Percentiles rank a stretch among this genome's conserved stretches.
Evolutionary conservation across 2,888 invertebrate genomes (phyloP).

Genomic region (Cyrtodaria siliqua): DNA sequence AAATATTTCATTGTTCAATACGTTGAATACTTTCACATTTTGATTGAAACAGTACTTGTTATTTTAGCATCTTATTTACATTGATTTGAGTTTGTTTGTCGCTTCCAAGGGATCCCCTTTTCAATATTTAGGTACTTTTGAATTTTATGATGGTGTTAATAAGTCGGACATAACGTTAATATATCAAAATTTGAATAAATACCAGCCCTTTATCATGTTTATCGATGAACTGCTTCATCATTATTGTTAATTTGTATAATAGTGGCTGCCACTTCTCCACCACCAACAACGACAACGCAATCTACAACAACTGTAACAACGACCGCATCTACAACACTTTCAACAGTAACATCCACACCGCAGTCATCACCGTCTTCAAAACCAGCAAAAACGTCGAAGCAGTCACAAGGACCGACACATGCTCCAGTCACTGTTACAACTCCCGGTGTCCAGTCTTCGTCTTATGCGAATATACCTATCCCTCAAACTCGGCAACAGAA

Average conservation of each 20-base stretch:
- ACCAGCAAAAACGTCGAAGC: not conserved
- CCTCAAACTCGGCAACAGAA: not conserved
- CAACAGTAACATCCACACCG: constrained; percentile 9
- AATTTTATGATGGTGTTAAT: no score
- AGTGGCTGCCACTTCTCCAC: constrained; percentile 44
- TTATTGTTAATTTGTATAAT: no score
- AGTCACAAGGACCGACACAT: not conserved
- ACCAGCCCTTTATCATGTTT: not conserved
- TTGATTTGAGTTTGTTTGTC: no score
- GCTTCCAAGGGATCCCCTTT: no score
- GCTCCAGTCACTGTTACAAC: not conserved
- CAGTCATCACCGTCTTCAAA: not conserved
- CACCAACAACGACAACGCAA: constrained; percentile 28
- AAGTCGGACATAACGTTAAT: no score
- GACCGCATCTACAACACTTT: constrained; percentile 1
- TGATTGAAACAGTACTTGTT: no score
- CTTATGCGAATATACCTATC: not conserved
- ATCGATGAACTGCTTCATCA: no score
- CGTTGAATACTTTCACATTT: no score
- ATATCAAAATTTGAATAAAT: no score
- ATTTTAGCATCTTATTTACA: no score
- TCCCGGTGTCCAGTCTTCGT: not conserved
- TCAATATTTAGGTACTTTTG: no score
- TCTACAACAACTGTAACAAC: constrained; percentile 22
- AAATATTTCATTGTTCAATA: no score